A percentile compares a stretch with the other conserved stretches of the same genome.
phyloP scores from a whole-genome alignment of 2,888 invertebrate species.

The Microplitis manilae region DNA sequence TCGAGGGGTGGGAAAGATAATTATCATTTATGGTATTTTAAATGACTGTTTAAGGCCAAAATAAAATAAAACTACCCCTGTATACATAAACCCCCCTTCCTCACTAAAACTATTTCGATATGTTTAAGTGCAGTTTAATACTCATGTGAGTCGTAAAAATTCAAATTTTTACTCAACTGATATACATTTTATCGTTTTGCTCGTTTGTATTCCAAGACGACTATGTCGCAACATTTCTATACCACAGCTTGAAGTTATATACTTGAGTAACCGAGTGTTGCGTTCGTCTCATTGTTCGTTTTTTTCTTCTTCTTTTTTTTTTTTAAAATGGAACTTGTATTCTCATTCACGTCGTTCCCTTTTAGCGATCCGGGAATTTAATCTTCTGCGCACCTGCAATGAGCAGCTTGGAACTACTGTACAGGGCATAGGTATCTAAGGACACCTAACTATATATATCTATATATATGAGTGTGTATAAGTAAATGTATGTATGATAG shows the following conservation, averaged over 20 bases:
- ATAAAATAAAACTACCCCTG: background rate
- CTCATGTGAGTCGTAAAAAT: conserved; percentile 33
- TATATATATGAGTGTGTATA: background rate
- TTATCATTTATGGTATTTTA: background rate
- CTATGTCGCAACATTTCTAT: background rate
- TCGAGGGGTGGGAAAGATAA: background rate
- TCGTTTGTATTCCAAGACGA: conserved; percentile 26
- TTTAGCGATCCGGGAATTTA: background rate
- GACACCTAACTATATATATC: background rate
- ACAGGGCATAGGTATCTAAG: background rate
- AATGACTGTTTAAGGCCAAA: background rate
- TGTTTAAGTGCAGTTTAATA: conserved; percentile 31
- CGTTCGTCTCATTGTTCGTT: too few relatives aligned
- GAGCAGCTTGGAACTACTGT: background rate
- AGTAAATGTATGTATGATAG: background rate
- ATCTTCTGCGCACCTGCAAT: background rate
- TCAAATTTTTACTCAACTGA: conserved; percentile 29
- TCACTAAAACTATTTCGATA: conserved; percentile 24
- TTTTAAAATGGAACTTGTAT: background rate
- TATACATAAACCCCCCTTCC: background rate
- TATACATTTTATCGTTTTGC: conserved; percentile 23
- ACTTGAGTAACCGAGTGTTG: too few relatives aligned
- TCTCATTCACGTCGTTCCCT: background rate
- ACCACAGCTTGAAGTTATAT: background rate
- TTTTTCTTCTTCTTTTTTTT: too few relatives aligned